phyloP scores from a whole-genome alignment of 2,113 vertebrate genomes.

The Atherinomorus stipes region DNA sequence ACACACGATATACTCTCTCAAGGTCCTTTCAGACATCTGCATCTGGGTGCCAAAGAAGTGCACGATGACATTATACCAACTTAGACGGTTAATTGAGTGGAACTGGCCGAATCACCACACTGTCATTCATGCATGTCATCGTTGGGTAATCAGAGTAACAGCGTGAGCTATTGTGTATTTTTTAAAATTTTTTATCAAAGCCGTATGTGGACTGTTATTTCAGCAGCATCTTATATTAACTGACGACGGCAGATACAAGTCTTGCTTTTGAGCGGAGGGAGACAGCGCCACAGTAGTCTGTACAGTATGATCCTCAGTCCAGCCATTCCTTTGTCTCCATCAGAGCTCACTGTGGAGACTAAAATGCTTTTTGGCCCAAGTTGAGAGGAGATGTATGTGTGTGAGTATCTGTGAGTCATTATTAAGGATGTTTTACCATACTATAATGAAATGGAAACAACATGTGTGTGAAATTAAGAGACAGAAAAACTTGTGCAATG shows the following conservation, averaged over 20 bases:
- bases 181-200: slow-evolving; percentile 52
- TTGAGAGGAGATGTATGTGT: slow-evolving; percentile 52
- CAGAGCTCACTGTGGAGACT: slow-evolving; percentile 73
- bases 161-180: slow-evolving; percentile 33
- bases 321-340: slow-evolving; percentile 55
- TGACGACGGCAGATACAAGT: slow-evolving; percentile 9
- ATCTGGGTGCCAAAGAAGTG: slow-evolving; percentile 21
- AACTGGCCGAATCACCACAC: slow-evolving; percentile 29
- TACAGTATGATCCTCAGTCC: slow-evolving; percentile 16
- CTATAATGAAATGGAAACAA: slow-evolving; percentile 67
- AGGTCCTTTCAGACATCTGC: slow-evolving; percentile 22
- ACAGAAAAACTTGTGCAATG: slow-evolving; percentile 27
- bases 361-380: slow-evolving; percentile 77
- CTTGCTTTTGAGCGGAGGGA: slow-evolving; percentile 44
- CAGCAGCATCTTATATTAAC: slow-evolving; percentile 27
- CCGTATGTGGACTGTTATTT: slow-evolving; percentile 47
- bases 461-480: slow-evolving; percentile 61
- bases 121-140: slow-evolving; percentile 49
- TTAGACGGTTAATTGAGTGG: slow-evolving; percentile 40
- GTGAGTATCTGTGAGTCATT: slow-evolving; percentile 59
- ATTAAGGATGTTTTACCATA: slow-evolving; percentile 68
- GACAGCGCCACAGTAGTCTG: slow-evolving; percentile 21
- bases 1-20: slow-evolving; percentile 25
- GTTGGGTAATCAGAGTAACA: slow-evolving; percentile 25
- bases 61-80: slow-evolving; percentile 34